A percentile compares a stretch with the other conserved stretches of the same genome.
Evolutionary conservation across 1,140 invertebrate species (phyloP).

Genomic region (Neodiprion pinetum): DNA sequence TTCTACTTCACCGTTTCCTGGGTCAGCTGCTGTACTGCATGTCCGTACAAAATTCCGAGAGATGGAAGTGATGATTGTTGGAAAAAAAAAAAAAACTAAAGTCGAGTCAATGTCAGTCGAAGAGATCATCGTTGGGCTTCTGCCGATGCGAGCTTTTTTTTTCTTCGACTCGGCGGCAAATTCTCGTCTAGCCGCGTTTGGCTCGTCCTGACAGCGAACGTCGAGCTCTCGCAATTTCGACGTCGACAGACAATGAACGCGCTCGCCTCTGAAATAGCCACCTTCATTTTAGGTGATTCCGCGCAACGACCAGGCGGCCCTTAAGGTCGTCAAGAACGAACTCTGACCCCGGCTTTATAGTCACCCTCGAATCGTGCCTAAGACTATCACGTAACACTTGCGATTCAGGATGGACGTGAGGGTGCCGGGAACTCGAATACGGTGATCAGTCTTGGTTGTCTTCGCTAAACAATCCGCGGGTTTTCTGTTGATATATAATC

Average conservation of each 20-base stretch:
- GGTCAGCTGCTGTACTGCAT: too few species aligned
- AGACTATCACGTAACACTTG: background rate
- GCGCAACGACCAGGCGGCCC: background rate
- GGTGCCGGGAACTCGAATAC: too few species aligned
- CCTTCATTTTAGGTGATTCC: constrained; percentile 1
- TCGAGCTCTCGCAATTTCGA: background rate
- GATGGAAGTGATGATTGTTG: too few species aligned
- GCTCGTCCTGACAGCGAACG: background rate
- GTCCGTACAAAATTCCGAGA: too few species aligned
- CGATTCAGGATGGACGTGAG: too few species aligned
- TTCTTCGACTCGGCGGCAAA: background rate
- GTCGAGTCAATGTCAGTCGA: too few species aligned
- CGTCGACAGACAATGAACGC: background rate
- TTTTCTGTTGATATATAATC: too few species aligned
- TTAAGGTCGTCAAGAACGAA: background rate
- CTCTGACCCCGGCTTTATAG: background rate
- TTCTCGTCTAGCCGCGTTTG: background rate
- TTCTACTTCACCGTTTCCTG: too few species aligned
- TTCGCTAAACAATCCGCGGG: too few species aligned
- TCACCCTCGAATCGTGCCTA: background rate
- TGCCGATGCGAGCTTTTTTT: background rate
- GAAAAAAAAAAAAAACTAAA: too few species aligned
- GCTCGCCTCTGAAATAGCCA: background rate
- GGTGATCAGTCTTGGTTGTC: too few species aligned
- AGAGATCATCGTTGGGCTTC: too few species aligned